These are phyloP conservation scores for Pica pica DNA, from an alignment of 2,113 vertebrate species.

Conservation along the genomic window DNA sequence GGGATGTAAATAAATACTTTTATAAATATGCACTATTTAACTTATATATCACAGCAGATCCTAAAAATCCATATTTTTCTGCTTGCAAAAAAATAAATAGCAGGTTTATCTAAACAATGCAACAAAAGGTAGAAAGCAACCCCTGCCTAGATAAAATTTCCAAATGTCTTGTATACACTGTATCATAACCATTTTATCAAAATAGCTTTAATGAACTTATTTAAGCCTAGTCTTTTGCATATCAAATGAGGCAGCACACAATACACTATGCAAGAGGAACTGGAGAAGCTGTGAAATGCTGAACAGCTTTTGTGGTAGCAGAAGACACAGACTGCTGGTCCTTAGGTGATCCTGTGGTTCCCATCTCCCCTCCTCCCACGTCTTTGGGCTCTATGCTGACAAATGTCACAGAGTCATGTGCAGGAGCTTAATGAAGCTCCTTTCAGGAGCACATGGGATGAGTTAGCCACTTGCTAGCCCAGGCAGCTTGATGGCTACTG, in stretches of 20 bases:
- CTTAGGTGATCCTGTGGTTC: neutral
- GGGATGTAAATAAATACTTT: neutral
- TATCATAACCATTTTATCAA: neutral
- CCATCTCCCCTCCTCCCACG: accelerated
- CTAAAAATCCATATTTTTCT: neutral
- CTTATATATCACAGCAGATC: neutral
- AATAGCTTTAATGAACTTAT: neutral
- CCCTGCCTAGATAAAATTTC: neutral
- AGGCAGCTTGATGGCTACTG: neutral
- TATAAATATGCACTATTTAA: neutral
- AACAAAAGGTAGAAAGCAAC: neutral
- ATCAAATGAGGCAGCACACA: neutral
- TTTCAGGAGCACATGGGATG: neutral
- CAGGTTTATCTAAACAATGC: neutral
- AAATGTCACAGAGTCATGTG: neutral
- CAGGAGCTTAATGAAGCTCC: neutral
- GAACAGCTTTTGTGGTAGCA: neutral
- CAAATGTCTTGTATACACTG: neutral
- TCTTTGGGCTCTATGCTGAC: accelerated
- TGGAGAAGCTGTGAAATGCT: neutral
- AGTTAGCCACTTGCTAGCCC: neutral
- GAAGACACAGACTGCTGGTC: neutral
- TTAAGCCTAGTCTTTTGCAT: neutral
- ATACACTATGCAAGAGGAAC: neutral
- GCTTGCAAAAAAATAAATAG: neutral